phyloP scores from a whole-genome alignment of 53 echinoderm and acorn worm genomes.

The Antedon mediterranea region DNA sequence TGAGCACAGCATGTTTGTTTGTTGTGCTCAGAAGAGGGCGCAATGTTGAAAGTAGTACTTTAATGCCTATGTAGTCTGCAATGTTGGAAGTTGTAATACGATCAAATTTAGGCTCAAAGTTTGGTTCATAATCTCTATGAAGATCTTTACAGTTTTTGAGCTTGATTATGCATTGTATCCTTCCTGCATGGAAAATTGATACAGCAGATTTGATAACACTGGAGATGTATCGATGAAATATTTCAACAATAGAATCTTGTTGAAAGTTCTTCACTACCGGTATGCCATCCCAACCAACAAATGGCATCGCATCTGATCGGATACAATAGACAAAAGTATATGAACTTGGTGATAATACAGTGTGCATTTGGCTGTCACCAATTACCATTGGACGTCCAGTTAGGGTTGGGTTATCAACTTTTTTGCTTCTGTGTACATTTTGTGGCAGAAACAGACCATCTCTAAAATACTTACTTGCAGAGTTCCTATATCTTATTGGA shows the following conservation, averaged over 20 bases:
- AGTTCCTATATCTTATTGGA: conserved; percentile 3
- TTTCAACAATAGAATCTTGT: conserved; percentile 8
- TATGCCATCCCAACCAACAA: conserved; percentile 31
- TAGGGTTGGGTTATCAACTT: conserved; percentile 33
- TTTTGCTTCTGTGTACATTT: no score
- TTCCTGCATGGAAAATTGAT: neutral
- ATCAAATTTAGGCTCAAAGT: neutral
- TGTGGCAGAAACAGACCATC: no score
- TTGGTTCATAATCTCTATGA: no score
- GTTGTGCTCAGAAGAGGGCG: no score
- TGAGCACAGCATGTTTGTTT: no score
- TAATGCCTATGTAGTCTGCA: neutral
- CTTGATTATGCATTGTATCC: no score
- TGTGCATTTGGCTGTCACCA: no score
- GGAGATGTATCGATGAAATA: conserved; percentile 14
- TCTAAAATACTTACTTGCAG: conserved; percentile 19
- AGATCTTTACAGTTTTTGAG: conserved; percentile 4
- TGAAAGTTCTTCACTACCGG: conserved; percentile 6
- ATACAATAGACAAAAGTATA: conserved; percentile 20
- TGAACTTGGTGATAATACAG: conserved; percentile 5
- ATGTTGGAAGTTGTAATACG: no score
- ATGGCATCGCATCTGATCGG: conserved; percentile 12
- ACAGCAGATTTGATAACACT: conserved; percentile 12
- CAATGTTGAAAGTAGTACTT: neutral
- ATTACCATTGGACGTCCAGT: conserved; percentile 6